Percentiles rank a stretch among this genome's conserved stretches.
Evolutionary conservation across 92 coral and sea anemone species (phyloP).

Genomic region (Pocillopora grandis): DNA sequence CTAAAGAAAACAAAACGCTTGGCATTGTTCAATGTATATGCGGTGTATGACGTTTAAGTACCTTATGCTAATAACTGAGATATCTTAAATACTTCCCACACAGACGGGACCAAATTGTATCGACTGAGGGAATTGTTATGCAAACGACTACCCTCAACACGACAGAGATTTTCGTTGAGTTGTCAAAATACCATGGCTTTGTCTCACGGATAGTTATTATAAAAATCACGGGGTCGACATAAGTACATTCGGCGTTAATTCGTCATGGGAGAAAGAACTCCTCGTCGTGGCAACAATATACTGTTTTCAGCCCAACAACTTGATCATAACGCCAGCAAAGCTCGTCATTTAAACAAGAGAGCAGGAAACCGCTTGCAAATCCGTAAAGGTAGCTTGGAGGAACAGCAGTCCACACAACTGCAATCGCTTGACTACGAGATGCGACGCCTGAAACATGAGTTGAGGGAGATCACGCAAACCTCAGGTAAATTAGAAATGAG

Average conservation of each 20-base stretch:
- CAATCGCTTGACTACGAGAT: slow-evolving; percentile 84
- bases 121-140: slow-evolving; percentile 21
- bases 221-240: neutral
- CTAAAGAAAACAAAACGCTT: neutral
- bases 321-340: slow-evolving; percentile 75
- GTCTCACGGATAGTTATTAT: slow-evolving; percentile 3
- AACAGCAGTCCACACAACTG: slow-evolving; percentile 57
- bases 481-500: slow-evolving; percentile 56
- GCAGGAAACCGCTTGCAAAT: slow-evolving; percentile 67
- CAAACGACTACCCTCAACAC: slow-evolving; percentile 28
- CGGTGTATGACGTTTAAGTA: slow-evolving; percentile 29
- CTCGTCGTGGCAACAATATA: slow-evolving; percentile 49
- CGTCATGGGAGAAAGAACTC: slow-evolving; percentile 64
- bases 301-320: slow-evolving; percentile 67
- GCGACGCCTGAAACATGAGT: slow-evolving; percentile 73
- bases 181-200: slow-evolving; percentile 24
- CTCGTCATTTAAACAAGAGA: slow-evolving; percentile 71
- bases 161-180: slow-evolving; percentile 19
- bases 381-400: slow-evolving; percentile 58
- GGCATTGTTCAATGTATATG: slow-evolving; percentile 3
- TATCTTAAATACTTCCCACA: slow-evolving; percentile 28
- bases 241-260: neutral
- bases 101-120: neutral
- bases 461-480: slow-evolving; percentile 78
- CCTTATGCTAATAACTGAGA: slow-evolving; percentile 30